These are phyloP conservation scores for Sisyra terminalis DNA, from an alignment of 2,888 invertebrate genomes.

Conservation along the genomic window DNA sequence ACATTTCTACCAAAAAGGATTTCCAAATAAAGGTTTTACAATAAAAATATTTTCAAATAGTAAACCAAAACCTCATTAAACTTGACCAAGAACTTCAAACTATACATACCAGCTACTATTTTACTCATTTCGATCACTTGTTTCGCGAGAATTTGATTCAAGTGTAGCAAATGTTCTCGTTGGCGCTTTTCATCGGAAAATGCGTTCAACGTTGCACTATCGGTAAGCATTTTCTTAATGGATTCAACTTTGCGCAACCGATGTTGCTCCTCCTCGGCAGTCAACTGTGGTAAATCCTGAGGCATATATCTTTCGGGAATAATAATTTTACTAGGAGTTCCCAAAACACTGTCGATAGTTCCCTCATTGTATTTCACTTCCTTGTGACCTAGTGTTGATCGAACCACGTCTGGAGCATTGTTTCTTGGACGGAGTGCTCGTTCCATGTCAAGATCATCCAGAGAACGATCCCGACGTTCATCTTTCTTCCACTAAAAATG, in stretches of 20 bases:
- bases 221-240: constrained; percentile 79
- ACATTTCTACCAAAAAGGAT: constrained; percentile 3
- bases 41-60: no score
- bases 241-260: constrained; percentile 78
- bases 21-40: no score
- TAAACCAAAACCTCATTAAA: constrained; percentile 8
- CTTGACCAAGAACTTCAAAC: no score
- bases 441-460: constrained; percentile 79
- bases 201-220: constrained; percentile 36
- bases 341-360: constrained; percentile 73
- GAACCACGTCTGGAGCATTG: constrained; percentile 74
- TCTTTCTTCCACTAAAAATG: constrained; percentile 22
- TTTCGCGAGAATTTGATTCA: constrained; percentile 83
- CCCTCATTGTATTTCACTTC: constrained; percentile 55
- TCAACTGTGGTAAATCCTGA: constrained; percentile 73
- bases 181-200: constrained; percentile 69
- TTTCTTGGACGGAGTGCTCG: constrained; percentile 57
- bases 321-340: constrained; percentile 76
- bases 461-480: constrained; percentile 45
- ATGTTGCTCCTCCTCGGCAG: constrained; percentile 70
- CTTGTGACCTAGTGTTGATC: constrained; percentile 54
- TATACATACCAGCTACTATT: constrained; percentile 75
- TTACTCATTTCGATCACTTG: constrained; percentile 92
- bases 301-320: constrained; percentile 88
- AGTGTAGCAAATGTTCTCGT: constrained; percentile 72